These are phyloP conservation scores for Drosophila willistoni DNA, from an alignment of 1,140 invertebrate genomes.

Conservation along the genomic window DNA sequence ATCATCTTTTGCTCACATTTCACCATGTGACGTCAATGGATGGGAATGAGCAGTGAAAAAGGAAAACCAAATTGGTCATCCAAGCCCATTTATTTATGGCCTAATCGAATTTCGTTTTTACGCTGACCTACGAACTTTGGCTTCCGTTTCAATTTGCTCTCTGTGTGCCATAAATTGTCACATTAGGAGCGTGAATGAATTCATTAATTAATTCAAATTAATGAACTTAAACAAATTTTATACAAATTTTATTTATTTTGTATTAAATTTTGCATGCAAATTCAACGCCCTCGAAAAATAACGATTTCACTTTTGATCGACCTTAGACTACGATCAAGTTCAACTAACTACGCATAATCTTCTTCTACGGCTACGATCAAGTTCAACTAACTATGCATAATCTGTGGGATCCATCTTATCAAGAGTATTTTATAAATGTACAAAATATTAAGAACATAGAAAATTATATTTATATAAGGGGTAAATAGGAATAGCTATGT, in stretches of 20 bases:
- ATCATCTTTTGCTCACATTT: slow-evolving; percentile 23
- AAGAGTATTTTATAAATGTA: too few species aligned
- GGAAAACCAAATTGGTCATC: neutral
- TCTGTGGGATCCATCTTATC: too few species aligned
- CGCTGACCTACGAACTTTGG: slow-evolving; percentile 45
- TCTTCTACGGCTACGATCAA: too few species aligned
- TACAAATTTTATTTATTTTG: slow-evolving; percentile 6
- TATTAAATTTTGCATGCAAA: slow-evolving; percentile 23
- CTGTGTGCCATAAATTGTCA: slow-evolving; percentile 37
- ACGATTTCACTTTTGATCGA: slow-evolving; percentile 14
- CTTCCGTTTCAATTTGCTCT: slow-evolving; percentile 33
- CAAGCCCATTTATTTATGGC: slow-evolving; percentile 1
- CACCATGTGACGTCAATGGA: slow-evolving; percentile 45
- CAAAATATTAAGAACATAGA: too few species aligned
- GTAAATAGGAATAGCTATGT: too few species aligned
- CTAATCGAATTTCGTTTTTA: slow-evolving; percentile 3
- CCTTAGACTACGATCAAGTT: neutral
- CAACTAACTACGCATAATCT: neutral
- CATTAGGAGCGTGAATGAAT: slow-evolving; percentile 33
- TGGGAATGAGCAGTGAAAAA: slow-evolving; percentile 4
- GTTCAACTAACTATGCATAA: too few species aligned
- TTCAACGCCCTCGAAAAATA: slow-evolving; percentile 31
- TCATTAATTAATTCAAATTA: slow-evolving; percentile 43
- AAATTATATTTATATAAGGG: too few species aligned
- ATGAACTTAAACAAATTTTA: neutral